These are phyloP conservation scores for Diabrotica virgifera DNA, from an alignment of 1,140 invertebrate species.

Conservation along the genomic window DNA sequence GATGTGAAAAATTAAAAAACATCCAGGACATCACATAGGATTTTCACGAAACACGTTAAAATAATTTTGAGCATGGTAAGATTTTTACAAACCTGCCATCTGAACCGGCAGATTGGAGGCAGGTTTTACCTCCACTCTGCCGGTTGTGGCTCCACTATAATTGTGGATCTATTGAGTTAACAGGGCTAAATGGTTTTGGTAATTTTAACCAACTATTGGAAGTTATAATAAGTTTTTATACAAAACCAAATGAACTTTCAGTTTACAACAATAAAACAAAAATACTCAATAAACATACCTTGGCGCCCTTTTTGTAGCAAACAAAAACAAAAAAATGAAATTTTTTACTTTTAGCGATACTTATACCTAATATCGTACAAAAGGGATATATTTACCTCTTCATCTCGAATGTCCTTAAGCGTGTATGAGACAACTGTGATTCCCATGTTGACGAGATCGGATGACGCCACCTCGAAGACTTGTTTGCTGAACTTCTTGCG, in stretches of 20 bases:
- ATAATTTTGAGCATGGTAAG: no score
- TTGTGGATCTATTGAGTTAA: no score
- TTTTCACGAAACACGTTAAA: no score
- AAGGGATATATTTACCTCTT: constrained; percentile 69
- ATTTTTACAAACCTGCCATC: no score
- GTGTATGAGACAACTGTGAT: constrained; percentile 98
- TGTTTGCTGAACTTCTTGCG: constrained; percentile 98
- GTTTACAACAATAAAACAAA: background rate
- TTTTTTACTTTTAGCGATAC: background rate
- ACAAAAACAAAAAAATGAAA: constrained; percentile 36
- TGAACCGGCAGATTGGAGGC: no score
- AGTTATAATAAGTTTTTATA: no score
- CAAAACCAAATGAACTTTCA: background rate
- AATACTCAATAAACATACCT: constrained; percentile 48
- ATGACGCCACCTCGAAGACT: constrained; percentile 92
- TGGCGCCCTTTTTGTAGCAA: constrained; percentile 52
- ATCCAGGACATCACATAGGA: no score
- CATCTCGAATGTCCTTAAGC: constrained; percentile 95
- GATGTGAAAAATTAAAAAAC: no score
- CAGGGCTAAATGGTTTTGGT: no score
- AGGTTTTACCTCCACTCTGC: no score
- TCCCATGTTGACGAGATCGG: constrained; percentile 96
- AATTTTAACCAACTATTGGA: no score
- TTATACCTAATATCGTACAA: background rate
- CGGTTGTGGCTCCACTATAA: no score